These are phyloP conservation scores for Oopsacas minuta DNA, from an alignment of 37 sponge, comb jelly and placozoan genomes.

Conservation along the genomic window DNA sequence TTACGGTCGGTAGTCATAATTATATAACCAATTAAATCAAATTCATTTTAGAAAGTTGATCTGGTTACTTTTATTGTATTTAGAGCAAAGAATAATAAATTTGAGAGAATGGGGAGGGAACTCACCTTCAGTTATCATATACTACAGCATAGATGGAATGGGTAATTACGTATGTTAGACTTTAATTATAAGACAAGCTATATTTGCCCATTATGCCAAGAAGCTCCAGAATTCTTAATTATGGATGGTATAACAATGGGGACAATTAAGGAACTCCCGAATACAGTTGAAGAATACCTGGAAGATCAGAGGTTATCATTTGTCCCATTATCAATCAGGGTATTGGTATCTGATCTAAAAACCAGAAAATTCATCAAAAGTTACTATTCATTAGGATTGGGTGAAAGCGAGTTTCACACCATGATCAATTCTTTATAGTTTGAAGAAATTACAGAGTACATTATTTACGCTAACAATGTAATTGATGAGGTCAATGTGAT, in stretches of 20 bases:
- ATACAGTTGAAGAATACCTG: not conserved
- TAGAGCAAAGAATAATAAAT: not conserved
- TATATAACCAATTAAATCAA: too few species aligned
- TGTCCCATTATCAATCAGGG: not conserved
- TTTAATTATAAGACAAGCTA: not conserved
- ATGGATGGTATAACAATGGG: constrained; percentile 12
- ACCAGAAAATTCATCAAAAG: not conserved
- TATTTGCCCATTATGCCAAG: not conserved
- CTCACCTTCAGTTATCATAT: not conserved
- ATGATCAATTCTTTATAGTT: not conserved
- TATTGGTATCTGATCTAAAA: not conserved
- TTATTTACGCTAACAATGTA: not conserved
- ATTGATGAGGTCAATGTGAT: not conserved
- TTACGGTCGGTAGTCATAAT: too few species aligned
- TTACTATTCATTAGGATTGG: not conserved
- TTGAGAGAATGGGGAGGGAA: not conserved
- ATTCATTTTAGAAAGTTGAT: too few species aligned
- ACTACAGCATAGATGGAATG: not conserved
- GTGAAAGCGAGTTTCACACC: not conserved
- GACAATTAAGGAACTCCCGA: not conserved
- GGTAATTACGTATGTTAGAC: not conserved
- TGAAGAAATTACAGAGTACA: not conserved
- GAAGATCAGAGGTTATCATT: not conserved
- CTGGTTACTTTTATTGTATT: not conserved
- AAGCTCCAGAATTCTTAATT: not conserved